Conservation (phyloP, 2,113 vertebrate genomes). For the Nettapus auritus region DNA sequence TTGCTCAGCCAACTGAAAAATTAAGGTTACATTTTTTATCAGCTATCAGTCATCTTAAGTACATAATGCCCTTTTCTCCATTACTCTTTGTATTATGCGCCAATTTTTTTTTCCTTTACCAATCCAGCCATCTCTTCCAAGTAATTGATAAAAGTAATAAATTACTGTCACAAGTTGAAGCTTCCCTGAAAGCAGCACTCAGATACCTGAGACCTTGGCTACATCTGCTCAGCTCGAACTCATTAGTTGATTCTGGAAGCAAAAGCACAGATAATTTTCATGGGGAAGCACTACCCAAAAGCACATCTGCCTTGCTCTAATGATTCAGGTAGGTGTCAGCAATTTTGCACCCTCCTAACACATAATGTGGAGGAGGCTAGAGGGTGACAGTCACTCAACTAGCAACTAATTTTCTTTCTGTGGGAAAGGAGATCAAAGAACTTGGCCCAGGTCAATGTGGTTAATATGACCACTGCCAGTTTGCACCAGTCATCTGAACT, state of each 20-base stretch:
- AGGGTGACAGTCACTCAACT: not conserved
- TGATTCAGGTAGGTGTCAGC: not conserved
- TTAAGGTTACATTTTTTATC: slow-evolving; percentile 3
- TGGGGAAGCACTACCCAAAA: not conserved
- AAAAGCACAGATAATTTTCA: not conserved
- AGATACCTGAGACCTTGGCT: not conserved
- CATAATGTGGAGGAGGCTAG: not conserved
- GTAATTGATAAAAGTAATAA: not conserved
- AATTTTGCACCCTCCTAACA: not conserved
- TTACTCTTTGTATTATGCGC: not conserved
- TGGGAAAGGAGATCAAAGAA: not conserved
- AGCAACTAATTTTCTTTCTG: not conserved
- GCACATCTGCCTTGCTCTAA: not conserved
- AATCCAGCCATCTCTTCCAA: not conserved
- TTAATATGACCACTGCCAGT: not conserved
- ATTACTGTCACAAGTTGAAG: not conserved
- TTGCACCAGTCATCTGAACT: not conserved
- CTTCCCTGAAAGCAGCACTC: not conserved
- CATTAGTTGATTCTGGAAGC: not conserved
- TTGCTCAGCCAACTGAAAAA: not conserved
- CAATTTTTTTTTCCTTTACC: not conserved
- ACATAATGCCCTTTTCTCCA: not conserved
- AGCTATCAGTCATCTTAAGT: not conserved
- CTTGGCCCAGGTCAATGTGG: not conserved
- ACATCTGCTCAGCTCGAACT: not conserved